Conservation (phyloP, 2,113 vertebrate species). For the Axis porcinus region DNA sequence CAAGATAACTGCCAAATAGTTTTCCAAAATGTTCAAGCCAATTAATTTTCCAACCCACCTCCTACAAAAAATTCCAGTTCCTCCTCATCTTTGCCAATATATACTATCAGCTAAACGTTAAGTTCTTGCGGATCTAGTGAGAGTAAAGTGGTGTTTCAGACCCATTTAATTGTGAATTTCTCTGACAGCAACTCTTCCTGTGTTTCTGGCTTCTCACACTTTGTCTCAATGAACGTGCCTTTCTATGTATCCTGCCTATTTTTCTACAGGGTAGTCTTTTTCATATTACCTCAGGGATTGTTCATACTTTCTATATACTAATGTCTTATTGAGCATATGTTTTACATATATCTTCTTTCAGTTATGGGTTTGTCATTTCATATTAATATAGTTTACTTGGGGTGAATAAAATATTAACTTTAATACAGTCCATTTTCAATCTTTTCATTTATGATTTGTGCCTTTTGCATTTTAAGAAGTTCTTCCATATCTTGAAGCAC, state of each 20-base stretch:
- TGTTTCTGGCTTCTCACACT: background rate
- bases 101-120: fast-evolving
- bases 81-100: background rate
- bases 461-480: background rate
- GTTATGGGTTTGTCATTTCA: background rate
- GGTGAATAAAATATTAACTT: background rate
- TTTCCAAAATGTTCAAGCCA: background rate
- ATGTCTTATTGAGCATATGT: background rate
- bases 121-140: background rate
- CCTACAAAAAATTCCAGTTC: background rate
- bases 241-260: background rate
- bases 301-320: background rate
- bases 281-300: background rate
- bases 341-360: background rate
- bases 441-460: background rate
- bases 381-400: background rate
- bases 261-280: background rate
- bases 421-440: background rate
- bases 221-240: background rate
- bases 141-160: background rate
- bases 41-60: background rate
- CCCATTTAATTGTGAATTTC: background rate
- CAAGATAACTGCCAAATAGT: background rate
- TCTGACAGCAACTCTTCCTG: background rate
- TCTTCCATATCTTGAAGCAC: background rate